Conservation (phyloP, 2,113 vertebrate species). For the Ptychochromis oligacanthus region DNA sequence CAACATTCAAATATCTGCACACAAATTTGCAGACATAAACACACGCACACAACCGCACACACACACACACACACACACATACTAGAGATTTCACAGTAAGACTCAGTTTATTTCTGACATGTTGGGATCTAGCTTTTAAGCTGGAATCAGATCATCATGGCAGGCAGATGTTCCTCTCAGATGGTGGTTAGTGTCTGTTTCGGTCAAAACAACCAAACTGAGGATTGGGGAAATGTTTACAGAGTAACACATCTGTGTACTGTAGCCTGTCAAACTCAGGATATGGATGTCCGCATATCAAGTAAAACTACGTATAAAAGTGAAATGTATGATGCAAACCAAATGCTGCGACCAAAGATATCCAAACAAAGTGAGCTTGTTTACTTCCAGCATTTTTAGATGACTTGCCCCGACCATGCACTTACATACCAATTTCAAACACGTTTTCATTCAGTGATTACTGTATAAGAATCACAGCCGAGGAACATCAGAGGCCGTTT, state of each 20-base stretch:
- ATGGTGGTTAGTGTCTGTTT: conserved; percentile 59
- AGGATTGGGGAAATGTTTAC: conserved; percentile 58
- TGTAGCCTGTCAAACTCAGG: conserved; percentile 69
- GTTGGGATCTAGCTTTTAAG: conserved; percentile 49
- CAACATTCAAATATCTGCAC: conserved; percentile 54
- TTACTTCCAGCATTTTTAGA: conserved; percentile 62
- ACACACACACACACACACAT: conserved; percentile 12
- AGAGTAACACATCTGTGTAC: conserved; percentile 77
- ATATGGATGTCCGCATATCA: conserved; percentile 52
- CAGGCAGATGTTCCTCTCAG: conserved; percentile 71
- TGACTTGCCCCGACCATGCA: conserved; percentile 37
- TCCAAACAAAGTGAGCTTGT: conserved; percentile 69
- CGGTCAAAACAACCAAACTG: conserved; percentile 61
- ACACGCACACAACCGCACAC: conserved; percentile 3
- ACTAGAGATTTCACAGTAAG: conserved; percentile 21
- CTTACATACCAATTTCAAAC: conserved; percentile 56
- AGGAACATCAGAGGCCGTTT: conserved; percentile 22
- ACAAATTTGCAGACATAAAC: conserved; percentile 13
- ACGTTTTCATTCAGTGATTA: conserved; percentile 42
- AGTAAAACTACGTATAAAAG: conserved; percentile 45
- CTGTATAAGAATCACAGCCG: conserved; percentile 37
- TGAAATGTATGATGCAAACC: conserved; percentile 66
- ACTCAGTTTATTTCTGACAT: conserved; percentile 52
- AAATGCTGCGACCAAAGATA: conserved; percentile 73
- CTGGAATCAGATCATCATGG: conserved; percentile 51